Evolutionary conservation across 2,888 invertebrate species (phyloP), one percentile per base, ranked within the genome.

Genomic region (Dasypogon diadema): DNA sequence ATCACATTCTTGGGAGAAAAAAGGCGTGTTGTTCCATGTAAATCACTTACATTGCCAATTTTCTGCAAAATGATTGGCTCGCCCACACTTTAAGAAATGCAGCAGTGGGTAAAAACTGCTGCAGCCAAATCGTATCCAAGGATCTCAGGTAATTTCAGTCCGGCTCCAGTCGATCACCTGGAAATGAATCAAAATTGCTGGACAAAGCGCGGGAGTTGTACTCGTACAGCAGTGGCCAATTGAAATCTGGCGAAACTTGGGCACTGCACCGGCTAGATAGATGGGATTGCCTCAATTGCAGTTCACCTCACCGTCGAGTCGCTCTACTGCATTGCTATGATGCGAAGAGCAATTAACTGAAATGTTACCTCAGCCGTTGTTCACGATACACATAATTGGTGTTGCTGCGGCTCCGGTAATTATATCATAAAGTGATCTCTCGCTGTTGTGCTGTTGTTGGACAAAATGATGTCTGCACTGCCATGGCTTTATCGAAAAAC

Each of bases 31-130:
- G 30, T 21, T 70, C 54, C 54, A 70, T 70, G 70, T 70, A 70
- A 70, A 70, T 70, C 70, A 70, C 54, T 51, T 70, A 54, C 54
- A 70, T 70, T 54, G 51, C 70, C 56, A 73, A 56, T 73, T 56
- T 73, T 73, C 56, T 56, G 73, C 73, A 73, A 73, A 73, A 73
- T 56, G 73, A 73, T 73, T 73, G 73, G 73, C 58, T 73, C 56
- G 73, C 73, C 56, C 46, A 73, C 73, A 73, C 56, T 56, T 58
- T 56, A 26, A 73, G 46, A 73, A 56, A 56, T 54, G 54, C n/a
- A n/a, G 34, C 70, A 54, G 30, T 18, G 34, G 26, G 12, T 24
- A 48, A 48, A 65, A 65, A 34, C 30, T 22, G n/a, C 51, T 14
- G 65, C 48, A 18, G 14, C 18, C 10, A 54, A 48, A 70, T 70